These are phyloP conservation scores for Catharus fuscescens DNA, from an alignment of 2,113 vertebrate genomes.

Conservation along the genomic window DNA sequence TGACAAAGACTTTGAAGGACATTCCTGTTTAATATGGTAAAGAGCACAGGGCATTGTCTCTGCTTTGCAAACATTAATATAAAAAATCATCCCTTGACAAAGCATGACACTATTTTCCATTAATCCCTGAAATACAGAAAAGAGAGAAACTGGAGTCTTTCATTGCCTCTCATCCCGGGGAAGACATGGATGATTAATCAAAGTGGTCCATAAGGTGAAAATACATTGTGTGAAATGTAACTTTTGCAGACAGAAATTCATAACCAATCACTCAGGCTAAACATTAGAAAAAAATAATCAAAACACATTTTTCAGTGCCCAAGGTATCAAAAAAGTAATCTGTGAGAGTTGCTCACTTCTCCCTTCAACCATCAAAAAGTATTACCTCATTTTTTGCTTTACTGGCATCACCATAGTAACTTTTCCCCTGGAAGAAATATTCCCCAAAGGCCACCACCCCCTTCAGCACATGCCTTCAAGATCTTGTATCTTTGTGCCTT, in stretches of 20 bases:
- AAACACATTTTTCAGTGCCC: not conserved
- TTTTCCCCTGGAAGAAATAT: constrained; percentile 24
- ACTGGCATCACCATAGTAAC: constrained; percentile 54
- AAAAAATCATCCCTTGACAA: constrained; percentile 73
- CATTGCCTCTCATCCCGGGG: constrained; percentile 41
- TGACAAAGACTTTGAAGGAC: constrained; percentile 71
- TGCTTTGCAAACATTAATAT: constrained; percentile 68
- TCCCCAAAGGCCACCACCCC: not conserved
- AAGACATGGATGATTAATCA: constrained; percentile 68
- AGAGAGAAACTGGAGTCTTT: constrained; percentile 62
- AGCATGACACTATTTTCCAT: constrained; percentile 59
- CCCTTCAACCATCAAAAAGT: not conserved
- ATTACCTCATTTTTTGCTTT: constrained; percentile 61
- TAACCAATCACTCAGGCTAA: constrained; percentile 31
- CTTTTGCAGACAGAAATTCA: constrained; percentile 33
- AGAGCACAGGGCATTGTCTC: constrained; percentile 64
- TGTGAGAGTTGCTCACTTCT: not conserved
- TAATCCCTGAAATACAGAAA: constrained; percentile 65
- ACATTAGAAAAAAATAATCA: constrained; percentile 16
- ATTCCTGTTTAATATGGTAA: constrained; percentile 69
- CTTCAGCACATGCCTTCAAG: constrained; percentile 32
- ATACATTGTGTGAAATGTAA: constrained; percentile 21
- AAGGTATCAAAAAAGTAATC: constrained; percentile 33
- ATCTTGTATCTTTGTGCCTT: not conserved
- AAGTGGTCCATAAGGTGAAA: constrained; percentile 59